Evolutionary conservation across 2,888 invertebrate species (phyloP).

Genomic region (Drosophila hamatofila): DNA sequence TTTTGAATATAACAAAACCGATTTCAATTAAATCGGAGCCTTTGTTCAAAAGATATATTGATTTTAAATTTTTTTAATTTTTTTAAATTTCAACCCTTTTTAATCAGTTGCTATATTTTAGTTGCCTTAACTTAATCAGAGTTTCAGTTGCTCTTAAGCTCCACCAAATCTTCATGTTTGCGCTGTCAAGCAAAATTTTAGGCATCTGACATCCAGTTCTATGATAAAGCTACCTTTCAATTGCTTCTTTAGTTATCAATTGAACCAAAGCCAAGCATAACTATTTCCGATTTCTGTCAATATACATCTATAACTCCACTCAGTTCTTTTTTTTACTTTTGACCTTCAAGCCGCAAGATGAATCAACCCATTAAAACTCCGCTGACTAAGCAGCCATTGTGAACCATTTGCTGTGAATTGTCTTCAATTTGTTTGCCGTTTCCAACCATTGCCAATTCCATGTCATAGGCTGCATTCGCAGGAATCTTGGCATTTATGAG

Average conservation of each 20-base stretch:
- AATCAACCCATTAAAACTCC: neutral
- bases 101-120: no score
- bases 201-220: neutral
- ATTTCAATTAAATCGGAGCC: no score
- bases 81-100: no score
- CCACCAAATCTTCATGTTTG: no score
- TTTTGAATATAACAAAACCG: no score
- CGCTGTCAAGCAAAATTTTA: no score
- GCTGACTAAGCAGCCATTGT: constrained; percentile 2
- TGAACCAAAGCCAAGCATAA: neutral
- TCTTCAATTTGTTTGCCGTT: constrained; percentile 4
- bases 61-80: no score
- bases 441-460: neutral
- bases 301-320: neutral
- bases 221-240: neutral
- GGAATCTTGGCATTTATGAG: constrained; percentile 20
- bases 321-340: no score
- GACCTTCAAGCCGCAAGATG: neutral
- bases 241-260: neutral
- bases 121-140: no score
- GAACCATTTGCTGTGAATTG: neutral
- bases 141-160: no score
- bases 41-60: no score
- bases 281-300: neutral
- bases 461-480: constrained; percentile 10